These are phyloP conservation scores for Pseudococcus jackbeardsleyi DNA, from an alignment of 2,888 invertebrate species.

Conservation along the genomic window DNA sequence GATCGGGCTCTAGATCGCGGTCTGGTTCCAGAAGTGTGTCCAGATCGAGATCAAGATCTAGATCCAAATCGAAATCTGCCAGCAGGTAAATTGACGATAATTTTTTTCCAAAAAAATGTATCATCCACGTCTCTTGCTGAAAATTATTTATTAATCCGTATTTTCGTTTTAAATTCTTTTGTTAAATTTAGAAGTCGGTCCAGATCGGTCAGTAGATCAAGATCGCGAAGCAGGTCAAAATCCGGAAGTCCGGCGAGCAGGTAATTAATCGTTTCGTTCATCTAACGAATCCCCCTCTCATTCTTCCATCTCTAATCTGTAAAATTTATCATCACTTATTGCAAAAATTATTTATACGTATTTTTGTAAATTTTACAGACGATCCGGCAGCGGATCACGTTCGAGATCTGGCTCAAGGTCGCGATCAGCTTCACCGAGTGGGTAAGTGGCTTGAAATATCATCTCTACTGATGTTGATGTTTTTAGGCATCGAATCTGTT, in stretches of 20 bases:
- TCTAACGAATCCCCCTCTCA: no score
- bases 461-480: no score
- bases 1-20: slow-evolving; percentile 66
- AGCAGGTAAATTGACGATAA: slow-evolving; percentile 47
- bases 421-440: slow-evolving; percentile 60
- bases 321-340: no score
- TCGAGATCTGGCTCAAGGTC: slow-evolving; percentile 68
- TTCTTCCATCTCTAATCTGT: no score
- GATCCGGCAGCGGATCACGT: slow-evolving; percentile 67
- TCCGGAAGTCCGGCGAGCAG: slow-evolving; percentile 46
- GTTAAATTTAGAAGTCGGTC: slow-evolving; percentile 69
- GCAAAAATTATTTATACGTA: no score
- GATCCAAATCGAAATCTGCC: not conserved
- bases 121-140: no score
- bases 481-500: no score
- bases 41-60: slow-evolving; percentile 64
- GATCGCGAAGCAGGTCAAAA: slow-evolving; percentile 68
- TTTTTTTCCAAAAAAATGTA: slow-evolving; percentile 50
- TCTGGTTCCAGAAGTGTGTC: slow-evolving; percentile 69
- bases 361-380: not conserved
- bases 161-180: slow-evolving; percentile 67
- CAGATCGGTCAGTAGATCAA: slow-evolving; percentile 70
- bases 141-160: no score
- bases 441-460: slow-evolving; percentile 46
- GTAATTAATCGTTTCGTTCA: not conserved